These are phyloP conservation scores for Macquaria ambigua DNA, from an alignment of 2,113 vertebrate species.

Conservation along the genomic window DNA sequence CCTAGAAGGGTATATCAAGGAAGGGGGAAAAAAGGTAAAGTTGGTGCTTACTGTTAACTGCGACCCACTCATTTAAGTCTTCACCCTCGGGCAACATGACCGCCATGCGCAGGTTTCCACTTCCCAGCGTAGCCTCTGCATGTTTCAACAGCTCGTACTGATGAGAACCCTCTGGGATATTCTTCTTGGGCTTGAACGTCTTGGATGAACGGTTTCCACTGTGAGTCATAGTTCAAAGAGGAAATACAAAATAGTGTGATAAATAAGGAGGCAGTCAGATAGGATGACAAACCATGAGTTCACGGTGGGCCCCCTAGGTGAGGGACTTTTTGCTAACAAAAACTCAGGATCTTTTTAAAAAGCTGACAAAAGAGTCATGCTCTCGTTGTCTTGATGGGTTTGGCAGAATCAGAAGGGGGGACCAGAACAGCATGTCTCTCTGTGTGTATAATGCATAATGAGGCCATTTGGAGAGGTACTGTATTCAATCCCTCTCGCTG, in stretches of 20 bases:
- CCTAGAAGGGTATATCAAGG: background rate
- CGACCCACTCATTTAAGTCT: constrained; percentile 97
- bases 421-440: constrained; percentile 44
- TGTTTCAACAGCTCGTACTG: constrained; percentile 97
- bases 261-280: background rate
- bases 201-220: constrained; percentile 93
- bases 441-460: constrained; percentile 50
- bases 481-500: constrained; percentile 41
- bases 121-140: constrained; percentile 94
- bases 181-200: constrained; percentile 98
- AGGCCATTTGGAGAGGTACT: constrained; percentile 59
- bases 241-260: constrained; percentile 23
- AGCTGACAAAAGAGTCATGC: constrained; percentile 12
- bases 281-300: constrained; percentile 34
- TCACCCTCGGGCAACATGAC: constrained; percentile 96
- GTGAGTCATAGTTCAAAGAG: constrained; percentile 60
- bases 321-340: background rate
- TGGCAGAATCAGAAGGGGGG: constrained; percentile 9
- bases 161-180: constrained; percentile 95
- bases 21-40: background rate
- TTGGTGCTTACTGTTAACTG: constrained; percentile 92
- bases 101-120: constrained; percentile 94
- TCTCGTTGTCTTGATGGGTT: background rate
- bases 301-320: background rate
- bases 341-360: background rate